Percentiles rank a stretch among this genome's conserved stretches.
phyloP scores from a whole-genome alignment of 2,113 vertebrate genomes.

The Excalfactoria chinensis region DNA sequence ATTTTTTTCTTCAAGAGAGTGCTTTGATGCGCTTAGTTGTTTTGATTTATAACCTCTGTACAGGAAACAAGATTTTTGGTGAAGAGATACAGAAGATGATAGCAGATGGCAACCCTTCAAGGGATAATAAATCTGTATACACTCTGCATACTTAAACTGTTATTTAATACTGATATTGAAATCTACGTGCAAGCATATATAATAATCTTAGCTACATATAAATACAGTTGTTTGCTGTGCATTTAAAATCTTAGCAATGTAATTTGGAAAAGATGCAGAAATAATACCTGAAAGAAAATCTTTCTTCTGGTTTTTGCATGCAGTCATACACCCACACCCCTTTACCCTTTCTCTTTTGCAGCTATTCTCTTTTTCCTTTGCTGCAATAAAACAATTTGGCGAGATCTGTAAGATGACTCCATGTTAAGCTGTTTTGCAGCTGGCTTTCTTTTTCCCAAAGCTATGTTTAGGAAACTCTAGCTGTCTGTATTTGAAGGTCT shows the following conservation, averaged over 20 bases:
- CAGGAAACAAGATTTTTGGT: not conserved
- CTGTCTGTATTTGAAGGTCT: not conserved
- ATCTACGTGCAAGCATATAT: not conserved
- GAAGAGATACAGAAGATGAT: not conserved
- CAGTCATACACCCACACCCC: not conserved
- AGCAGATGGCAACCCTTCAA: not conserved
- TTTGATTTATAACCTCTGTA: not conserved
- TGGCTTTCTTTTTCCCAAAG: not conserved
- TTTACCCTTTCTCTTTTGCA: not conserved
- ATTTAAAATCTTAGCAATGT: not conserved
- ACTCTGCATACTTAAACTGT: rapidly evolving
- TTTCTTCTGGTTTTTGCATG: not conserved
- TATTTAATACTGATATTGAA: not conserved
- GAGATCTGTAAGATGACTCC: not conserved
- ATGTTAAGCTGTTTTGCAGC: not conserved
- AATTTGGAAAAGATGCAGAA: not conserved
- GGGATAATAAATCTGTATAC: not conserved
- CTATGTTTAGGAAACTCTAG: not conserved
- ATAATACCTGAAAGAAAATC: not conserved
- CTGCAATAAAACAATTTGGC: not conserved
- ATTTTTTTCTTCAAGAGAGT: not conserved
- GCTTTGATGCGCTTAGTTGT: not conserved
- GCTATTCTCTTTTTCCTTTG: not conserved
- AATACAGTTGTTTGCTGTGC: not conserved
- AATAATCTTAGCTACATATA: not conserved